Conservation (phyloP, 2,797 vertebrate genomes). For the Bovichtus diacanthus region DNA sequence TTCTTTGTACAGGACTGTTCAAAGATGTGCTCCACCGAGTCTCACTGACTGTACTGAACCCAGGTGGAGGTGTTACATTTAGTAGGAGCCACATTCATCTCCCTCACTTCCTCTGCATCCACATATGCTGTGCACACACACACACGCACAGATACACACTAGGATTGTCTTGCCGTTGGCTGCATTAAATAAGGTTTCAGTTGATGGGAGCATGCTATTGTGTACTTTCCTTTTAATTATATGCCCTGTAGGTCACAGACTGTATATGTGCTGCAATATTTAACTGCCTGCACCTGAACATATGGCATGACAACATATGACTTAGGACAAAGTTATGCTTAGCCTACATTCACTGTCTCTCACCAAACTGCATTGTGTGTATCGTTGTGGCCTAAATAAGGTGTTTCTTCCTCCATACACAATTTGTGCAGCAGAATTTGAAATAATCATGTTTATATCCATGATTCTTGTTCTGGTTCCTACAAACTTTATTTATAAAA, state of each 20-base stretch:
- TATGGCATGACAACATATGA: background rate
- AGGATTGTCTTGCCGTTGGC: background rate
- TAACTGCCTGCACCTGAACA: background rate
- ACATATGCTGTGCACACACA: background rate
- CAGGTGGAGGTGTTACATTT: constrained; percentile 16
- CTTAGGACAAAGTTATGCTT: background rate
- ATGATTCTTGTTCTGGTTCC: no score
- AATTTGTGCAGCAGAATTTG: background rate
- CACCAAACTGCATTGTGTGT: background rate
- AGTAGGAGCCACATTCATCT: constrained; percentile 12
- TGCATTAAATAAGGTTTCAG: background rate
- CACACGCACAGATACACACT: background rate
- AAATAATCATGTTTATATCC: background rate
- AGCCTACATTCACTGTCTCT: background rate
- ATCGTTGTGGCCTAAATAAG: background rate
- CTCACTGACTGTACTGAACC: constrained; percentile 2
- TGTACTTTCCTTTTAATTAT: background rate
- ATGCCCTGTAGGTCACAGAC: background rate
- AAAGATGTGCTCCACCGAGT: constrained; percentile 31
- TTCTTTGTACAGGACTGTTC: constrained; percentile 18
- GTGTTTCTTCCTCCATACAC: background rate
- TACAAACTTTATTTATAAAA: no score
- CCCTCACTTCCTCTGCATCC: background rate
- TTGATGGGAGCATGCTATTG: background rate
- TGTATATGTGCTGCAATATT: background rate